These are phyloP conservation scores for Tolypeutes matacus DNA, from an alignment of 2,797 vertebrate species.

Conservation along the genomic window DNA sequence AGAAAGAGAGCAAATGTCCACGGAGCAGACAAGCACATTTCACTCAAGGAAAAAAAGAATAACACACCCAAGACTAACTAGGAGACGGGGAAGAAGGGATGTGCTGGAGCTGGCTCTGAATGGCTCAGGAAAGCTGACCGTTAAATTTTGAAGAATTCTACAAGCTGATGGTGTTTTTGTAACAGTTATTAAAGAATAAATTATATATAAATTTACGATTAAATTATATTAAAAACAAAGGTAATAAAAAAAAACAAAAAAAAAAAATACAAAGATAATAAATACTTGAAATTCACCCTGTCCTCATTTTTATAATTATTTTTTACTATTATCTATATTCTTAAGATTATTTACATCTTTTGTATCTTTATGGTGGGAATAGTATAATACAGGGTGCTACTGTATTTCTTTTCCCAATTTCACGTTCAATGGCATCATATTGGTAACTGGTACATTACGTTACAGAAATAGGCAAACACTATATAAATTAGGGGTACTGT, in stretches of 20 bases:
- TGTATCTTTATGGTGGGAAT: not conserved
- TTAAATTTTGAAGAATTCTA: not conserved
- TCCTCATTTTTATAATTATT: slow-evolving; percentile 4
- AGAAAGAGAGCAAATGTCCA: not conserved
- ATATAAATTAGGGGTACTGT: not conserved
- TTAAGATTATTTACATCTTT: not conserved
- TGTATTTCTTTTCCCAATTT: not conserved
- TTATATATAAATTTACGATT: not conserved
- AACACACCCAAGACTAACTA: not conserved
- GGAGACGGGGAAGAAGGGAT: not conserved
- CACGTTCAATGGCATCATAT: not conserved
- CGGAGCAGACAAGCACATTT: not conserved
- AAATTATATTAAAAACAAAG: slow-evolving; percentile 19
- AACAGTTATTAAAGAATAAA: slow-evolving; percentile 11
- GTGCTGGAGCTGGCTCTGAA: not conserved
- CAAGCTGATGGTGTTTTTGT: not conserved
- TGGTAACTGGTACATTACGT: not conserved
- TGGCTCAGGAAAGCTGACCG: not conserved
- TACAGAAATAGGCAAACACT: not conserved
- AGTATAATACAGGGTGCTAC: not conserved
- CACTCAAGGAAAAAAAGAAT: not conserved
- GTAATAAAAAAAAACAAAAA: too few relatives aligned
- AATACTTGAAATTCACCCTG: not conserved
- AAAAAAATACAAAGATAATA: not conserved
- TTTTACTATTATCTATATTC: not conserved